Base-by-base conservation (phyloP, 2,888 invertebrate species). In the Amphipoea lucens region DNA sequence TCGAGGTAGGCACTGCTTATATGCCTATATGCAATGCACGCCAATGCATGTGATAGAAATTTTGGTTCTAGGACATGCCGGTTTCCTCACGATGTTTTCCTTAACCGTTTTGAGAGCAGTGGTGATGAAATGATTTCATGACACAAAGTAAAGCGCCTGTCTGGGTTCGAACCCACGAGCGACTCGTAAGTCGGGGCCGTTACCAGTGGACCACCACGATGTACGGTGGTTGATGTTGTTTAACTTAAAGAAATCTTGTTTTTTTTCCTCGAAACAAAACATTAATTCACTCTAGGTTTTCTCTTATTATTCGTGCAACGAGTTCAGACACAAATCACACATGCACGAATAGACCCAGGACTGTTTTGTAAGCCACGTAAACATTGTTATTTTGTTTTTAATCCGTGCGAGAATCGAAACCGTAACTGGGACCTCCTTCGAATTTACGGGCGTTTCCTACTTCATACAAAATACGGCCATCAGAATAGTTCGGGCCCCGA, bases 311-410 rank as follows among this genome's bases (percentile, higher is more conserved):
- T 70, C 17, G 17, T 40, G 17, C n/a, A 40, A 11, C 11, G 62
- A 71, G n/a, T 23, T 40, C 40, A 65, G 6, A 60, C 48, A 48
- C 40, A 83, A 83, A 76, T 83, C 80, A 68, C 62, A 76, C 40
- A 57, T 48, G 80, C 80, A 76, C 62, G 83, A 54, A 63, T 11
- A n/a, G 36, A 0, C 23, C 4, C n/a, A 14, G 29, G 45, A 40
- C n/a, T 0, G 45, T 79, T 36, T 45, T 51, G n/a, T 12, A 7
- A 45, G 40, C 17, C 17, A 20, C 42, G 29, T 17, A 66, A 60
- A 73, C 65, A 63, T n/a, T 12, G 2, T 17, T 51, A 36, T 17
- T n/a, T 71, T 70, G 17, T 71, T 54, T 81, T 45, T 29, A 7
- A 48, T 40, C 0, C 45, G 9, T 23, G 7, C 40, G 14, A 0